Conservation (phyloP, 35 echinoderm and acorn worm species). For the Heliocidaris tuberculata region DNA sequence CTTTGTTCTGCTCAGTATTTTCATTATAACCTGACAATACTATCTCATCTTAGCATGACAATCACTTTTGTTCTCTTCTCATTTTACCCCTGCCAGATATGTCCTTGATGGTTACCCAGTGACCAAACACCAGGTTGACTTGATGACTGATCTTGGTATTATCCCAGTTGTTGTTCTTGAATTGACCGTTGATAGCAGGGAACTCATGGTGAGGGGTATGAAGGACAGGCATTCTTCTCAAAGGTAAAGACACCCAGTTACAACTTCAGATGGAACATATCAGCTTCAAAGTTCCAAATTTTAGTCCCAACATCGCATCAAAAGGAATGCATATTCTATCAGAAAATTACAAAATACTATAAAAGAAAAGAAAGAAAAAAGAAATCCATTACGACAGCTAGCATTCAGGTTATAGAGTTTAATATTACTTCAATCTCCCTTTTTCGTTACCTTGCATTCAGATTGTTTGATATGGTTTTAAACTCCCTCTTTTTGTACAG, state of each 20-base stretch:
- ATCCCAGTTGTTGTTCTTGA: constrained; percentile 93
- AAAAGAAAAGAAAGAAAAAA: too few relatives aligned
- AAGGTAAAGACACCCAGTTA: constrained; percentile 53
- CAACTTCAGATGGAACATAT: background rate
- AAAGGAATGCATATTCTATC: too few relatives aligned
- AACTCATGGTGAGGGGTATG: constrained; percentile 94
- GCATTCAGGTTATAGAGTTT: background rate
- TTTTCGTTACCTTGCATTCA: background rate
- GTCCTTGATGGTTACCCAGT: constrained; percentile 94
- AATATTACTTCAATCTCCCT: background rate
- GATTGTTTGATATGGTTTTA: too few relatives aligned
- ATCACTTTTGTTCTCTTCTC: background rate
- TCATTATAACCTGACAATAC: too few relatives aligned
- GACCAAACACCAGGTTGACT: constrained; percentile 85
- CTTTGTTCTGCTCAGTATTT: too few relatives aligned
- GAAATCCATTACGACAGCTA: too few relatives aligned
- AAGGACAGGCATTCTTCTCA: constrained; percentile 87
- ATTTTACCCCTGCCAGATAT: constrained; percentile 51
- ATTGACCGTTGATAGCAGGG: constrained; percentile 88
- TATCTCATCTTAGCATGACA: too few relatives aligned
- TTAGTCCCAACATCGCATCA: too few relatives aligned
- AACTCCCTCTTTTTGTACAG: constrained; percentile 43
- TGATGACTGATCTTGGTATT: constrained; percentile 87
- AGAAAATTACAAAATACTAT: too few relatives aligned
- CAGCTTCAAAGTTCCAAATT: too few relatives aligned